Percentiles rank a stretch among this genome's conserved stretches.
Evolutionary conservation across 2,797 vertebrate species (phyloP).

Genomic region (Parotocinclus haroldoi): DNA sequence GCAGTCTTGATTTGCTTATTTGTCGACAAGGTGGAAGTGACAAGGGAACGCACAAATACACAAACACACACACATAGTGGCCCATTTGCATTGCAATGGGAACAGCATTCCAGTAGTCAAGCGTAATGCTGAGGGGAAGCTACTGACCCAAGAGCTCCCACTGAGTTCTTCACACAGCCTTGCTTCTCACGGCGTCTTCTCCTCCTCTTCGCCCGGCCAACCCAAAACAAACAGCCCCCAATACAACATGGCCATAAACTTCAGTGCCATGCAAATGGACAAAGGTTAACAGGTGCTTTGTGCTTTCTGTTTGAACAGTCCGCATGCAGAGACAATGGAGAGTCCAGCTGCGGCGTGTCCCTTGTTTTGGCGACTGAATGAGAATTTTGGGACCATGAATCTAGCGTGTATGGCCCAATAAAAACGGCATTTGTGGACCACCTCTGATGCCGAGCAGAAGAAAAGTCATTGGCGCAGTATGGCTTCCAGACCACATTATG

Average conservation of each 20-base stretch:
- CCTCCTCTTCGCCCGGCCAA: slow-evolving; percentile 28
- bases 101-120: slow-evolving; percentile 46
- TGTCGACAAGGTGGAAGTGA: slow-evolving; percentile 45
- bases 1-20: slow-evolving; percentile 43
- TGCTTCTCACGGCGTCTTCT: slow-evolving; percentile 46
- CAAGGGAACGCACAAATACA: slow-evolving; percentile 24
- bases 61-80: slow-evolving; percentile 14
- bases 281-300: slow-evolving; percentile 39
- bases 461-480: slow-evolving; percentile 33
- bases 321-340: slow-evolving; percentile 28
- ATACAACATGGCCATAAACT: slow-evolving; percentile 31
- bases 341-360: slow-evolving; percentile 24
- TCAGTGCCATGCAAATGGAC: slow-evolving; percentile 28
- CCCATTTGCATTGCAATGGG: slow-evolving; percentile 53
- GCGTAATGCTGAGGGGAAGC: slow-evolving; percentile 47
- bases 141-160: slow-evolving; percentile 42
- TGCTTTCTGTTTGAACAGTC: slow-evolving; percentile 42
- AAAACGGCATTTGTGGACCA: slow-evolving; percentile 23
- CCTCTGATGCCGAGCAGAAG: slow-evolving; percentile 22
- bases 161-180: slow-evolving; percentile 44
- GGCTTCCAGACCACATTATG: slow-evolving; percentile 45
- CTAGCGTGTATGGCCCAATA: slow-evolving; percentile 31
- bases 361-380: background rate
- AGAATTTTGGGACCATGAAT: slow-evolving; percentile 22
- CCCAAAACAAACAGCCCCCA: slow-evolving; percentile 47